Evolutionary conservation across 1,140 invertebrate species (phyloP).

Genomic region (Dreissena polymorpha): DNA sequence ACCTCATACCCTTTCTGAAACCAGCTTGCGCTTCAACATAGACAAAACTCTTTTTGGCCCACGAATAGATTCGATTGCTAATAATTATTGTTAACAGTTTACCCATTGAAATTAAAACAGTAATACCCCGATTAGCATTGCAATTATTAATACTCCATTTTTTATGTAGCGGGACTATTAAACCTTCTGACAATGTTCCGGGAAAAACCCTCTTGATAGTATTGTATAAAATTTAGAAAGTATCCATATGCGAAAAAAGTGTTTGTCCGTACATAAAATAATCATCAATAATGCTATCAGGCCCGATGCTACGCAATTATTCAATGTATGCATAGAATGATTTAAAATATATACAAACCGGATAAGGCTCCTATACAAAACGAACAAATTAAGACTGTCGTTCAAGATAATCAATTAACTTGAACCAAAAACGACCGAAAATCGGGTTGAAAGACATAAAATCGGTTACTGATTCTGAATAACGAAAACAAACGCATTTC

Average conservation of each 20-base stretch:
- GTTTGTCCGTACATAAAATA: neutral
- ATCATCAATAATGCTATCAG: neutral
- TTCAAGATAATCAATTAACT: too few species aligned
- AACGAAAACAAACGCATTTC: too few species aligned
- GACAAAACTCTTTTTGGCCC: neutral
- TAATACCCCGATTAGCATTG: neutral
- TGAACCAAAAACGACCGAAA: too few species aligned
- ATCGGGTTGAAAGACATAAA: too few species aligned
- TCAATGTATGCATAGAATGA: too few species aligned
- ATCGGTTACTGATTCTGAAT: too few species aligned
- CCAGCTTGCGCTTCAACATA: constrained; percentile 23
- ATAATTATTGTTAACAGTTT: constrained; percentile 4
- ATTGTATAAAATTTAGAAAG: neutral
- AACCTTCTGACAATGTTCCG: neutral
- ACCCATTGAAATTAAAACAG: neutral
- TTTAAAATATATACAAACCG: too few species aligned
- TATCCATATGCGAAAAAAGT: neutral
- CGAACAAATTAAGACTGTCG: too few species aligned
- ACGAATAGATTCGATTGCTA: constrained; percentile 26
- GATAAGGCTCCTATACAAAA: too few species aligned
- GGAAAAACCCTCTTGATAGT: neutral
- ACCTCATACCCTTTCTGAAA: constrained; percentile 15
- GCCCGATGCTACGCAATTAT: neutral
- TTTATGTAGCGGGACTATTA: too few species aligned
- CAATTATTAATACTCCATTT: neutral